Percentiles rank a stretch among this genome's conserved stretches.
Conservation (phyloP, 2,888 invertebrate species). For the Herminia tarsipennalis region DNA sequence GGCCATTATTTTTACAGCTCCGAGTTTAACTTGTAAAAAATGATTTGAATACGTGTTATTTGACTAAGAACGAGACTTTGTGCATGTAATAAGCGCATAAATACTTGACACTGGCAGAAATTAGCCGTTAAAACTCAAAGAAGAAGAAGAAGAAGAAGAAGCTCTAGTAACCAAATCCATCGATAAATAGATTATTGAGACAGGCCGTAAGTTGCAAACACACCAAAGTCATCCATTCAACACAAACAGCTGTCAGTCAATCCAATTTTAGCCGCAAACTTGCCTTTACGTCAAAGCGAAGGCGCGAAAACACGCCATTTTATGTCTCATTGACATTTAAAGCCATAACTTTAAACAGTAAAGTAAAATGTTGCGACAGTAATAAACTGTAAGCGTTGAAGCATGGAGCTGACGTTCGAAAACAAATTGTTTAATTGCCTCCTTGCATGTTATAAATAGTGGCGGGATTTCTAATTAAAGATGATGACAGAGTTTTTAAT, state of each 20-base stretch:
- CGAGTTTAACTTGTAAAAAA: too few species aligned
- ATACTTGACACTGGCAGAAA: too few species aligned
- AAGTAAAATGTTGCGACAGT: conserved; percentile 78
- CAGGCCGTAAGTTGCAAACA: too few species aligned
- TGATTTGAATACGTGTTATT: too few species aligned
- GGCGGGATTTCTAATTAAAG: conserved; percentile 35
- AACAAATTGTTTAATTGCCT: conserved; percentile 82
- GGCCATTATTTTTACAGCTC: too few species aligned
- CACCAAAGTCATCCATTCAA: conserved; percentile 12
- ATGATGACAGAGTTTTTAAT: conserved; percentile 25
- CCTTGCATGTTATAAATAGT: conserved; percentile 30
- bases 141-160: too few species aligned
- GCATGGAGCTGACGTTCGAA: conserved; percentile 69
- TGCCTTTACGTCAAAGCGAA: conserved; percentile 11
- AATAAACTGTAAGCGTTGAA: conserved; percentile 71
- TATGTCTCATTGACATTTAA: conserved; percentile 72
- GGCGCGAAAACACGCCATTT: conserved; percentile 67
- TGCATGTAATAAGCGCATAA: too few species aligned
- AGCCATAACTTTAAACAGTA: conserved; percentile 77
- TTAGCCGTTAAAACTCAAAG: too few species aligned
- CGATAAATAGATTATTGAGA: too few species aligned
- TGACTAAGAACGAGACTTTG: too few species aligned
- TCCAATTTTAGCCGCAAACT: conserved; percentile 70
- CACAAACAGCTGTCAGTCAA: conserved; percentile 27
- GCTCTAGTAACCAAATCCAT: too few species aligned